Conservation (phyloP, 2,888 invertebrate species). For the Scelioninae gen. 2 region DNA sequence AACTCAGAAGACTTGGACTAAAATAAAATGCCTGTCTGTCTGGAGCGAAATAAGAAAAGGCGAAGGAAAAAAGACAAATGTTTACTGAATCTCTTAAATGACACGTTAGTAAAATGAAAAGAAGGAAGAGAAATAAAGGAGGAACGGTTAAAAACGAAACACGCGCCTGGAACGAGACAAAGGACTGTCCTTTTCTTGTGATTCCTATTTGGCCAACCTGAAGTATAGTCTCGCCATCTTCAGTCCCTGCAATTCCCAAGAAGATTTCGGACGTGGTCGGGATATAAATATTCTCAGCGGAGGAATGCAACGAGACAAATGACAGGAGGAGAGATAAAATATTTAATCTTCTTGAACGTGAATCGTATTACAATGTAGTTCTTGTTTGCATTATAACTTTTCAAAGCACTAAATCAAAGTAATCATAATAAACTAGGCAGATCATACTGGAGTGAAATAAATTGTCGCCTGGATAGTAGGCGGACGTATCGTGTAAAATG, state of each 20-base stretch:
- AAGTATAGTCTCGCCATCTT: conserved; percentile 52
- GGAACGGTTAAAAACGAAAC: conserved; percentile 49
- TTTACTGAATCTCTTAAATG: conserved; percentile 48
- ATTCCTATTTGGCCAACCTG: conserved; percentile 58
- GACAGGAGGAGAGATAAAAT: conserved; percentile 60
- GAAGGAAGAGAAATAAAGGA: conserved; percentile 30
- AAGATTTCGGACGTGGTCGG: conserved; percentile 70
- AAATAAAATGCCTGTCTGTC: conserved; percentile 26
- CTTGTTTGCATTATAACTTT: conserved; percentile 54
- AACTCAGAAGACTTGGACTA: conserved; percentile 14
- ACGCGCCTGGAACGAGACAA: conserved; percentile 50
- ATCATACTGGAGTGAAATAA: conserved; percentile 27
- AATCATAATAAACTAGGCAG: conserved; percentile 50
- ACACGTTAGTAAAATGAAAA: conserved; percentile 57
- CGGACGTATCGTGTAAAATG: not conserved
- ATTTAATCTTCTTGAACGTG: conserved; percentile 58
- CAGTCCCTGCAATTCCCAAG: conserved; percentile 63
- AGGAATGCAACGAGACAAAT: conserved; percentile 61
- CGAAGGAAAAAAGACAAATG: conserved; percentile 35
- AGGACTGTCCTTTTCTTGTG: conserved; percentile 55
- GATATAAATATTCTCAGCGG: conserved; percentile 71
- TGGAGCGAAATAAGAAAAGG: conserved; percentile 27
- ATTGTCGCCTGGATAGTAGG: conserved; percentile 20
- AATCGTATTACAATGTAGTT: conserved; percentile 57
- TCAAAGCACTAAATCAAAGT: conserved; percentile 51